Evolutionary conservation across 2,888 invertebrate genomes (phyloP).

Genomic region (Conops quadrifasciatus): DNA sequence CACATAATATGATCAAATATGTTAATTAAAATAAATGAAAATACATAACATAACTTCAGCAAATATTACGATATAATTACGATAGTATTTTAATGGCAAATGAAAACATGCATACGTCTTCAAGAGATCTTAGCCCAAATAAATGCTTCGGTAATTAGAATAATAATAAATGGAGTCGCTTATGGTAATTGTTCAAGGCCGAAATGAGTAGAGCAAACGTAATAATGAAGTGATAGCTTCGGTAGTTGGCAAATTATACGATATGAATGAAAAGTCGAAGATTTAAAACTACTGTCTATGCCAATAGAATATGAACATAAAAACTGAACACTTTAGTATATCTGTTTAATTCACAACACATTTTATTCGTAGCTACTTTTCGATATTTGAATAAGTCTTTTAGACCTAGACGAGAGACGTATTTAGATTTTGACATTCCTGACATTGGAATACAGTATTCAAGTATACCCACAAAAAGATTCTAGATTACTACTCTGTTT

Average conservation of each 20-base stretch:
- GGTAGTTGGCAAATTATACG: background rate
- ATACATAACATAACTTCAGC: background rate
- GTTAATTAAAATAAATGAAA: background rate
- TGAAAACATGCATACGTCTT: slow-evolving; percentile 21
- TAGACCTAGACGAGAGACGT: no score
- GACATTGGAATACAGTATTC: no score
- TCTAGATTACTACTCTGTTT: no score
- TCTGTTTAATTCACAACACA: background rate
- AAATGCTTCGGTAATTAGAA: background rate
- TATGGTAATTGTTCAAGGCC: slow-evolving; percentile 7
- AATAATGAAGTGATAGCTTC: background rate
- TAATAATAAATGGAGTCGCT: background rate
- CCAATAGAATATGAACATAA: slow-evolving; percentile 2
- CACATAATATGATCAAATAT: no score
- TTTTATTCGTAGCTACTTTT: no score
- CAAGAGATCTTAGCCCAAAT: slow-evolving; percentile 3
- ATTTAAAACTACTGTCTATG: slow-evolving; percentile 1
- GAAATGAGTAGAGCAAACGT: background rate
- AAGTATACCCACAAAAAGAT: no score
- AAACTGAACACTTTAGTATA: background rate
- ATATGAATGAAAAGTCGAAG: background rate
- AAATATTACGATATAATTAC: background rate
- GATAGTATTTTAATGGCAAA: slow-evolving; percentile 7
- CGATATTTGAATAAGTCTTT: no score
- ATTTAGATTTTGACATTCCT: no score